Base-by-base conservation (phyloP, 2,888 invertebrate species). In the Branchipolynoe longqiensis region DNA sequence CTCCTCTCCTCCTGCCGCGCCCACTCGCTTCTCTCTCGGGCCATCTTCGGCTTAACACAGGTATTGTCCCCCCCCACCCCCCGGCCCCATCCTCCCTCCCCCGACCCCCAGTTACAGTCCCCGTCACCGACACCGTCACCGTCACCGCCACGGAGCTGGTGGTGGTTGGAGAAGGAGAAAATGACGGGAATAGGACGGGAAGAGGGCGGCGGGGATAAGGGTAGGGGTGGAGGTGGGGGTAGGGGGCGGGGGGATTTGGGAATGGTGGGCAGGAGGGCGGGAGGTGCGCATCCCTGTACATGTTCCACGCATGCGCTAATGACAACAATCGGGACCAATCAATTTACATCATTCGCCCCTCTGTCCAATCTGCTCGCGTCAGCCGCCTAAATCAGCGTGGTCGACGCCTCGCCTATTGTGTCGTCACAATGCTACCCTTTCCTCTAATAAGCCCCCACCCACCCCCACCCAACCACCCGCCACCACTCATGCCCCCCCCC, bases 241-340 rank as follows among this genome's bases (percentile, higher is more conserved):
- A n/a, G n/a, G n/a, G n/a, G n/a, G n/a, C n/a, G n/a, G n/a, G n/a
- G n/a, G n/a, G n/a, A n/a, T n/a, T n/a, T n/a, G n/a, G n/a, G n/a
- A n/a, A n/a, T n/a, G n/a, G n/a, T n/a, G n/a, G n/a, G n/a, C n/a
- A n/a, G n/a, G n/a, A n/a, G n/a, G n/a, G n/a, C n/a, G n/a, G n/a
- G n/a, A n/a, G n/a, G n/a, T n/a, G n/a, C n/a, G 48, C 48, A 48
- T 48, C 48, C 8, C 48, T 48, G 18, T 62, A 31, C 62, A 62
- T 62, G 28, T 22, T 31, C 8, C 62, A 62, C 33, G 62, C 62
- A 31, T 62, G 62, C 33, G 31, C 28, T 62, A 62, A 62, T 62
- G 62, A 62, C 62, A 62, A 25, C 62, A 62, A 62, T 62, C 6
- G 62, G 4, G 22, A 4, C 31, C 62, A 62, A 62, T 62, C 62